Percentiles rank a stretch among this genome's conserved stretches.
These are phyloP conservation scores for Petromus typicus DNA, from an alignment of 2,113 vertebrate species.

Conservation along the genomic window DNA sequence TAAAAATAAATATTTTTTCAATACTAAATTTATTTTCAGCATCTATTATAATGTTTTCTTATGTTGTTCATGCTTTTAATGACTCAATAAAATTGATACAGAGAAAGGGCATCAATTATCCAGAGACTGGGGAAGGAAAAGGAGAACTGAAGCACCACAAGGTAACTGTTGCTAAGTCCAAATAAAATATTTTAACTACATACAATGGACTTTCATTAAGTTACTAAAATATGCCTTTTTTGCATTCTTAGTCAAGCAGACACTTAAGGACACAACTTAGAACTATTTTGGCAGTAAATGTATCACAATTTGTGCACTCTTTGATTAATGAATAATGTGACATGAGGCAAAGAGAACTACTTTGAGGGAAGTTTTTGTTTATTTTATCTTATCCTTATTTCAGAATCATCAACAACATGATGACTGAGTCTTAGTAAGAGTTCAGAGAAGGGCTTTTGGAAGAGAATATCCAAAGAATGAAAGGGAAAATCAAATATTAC, in stretches of 20 bases:
- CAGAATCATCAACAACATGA: neutral
- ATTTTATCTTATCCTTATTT: slow-evolving; percentile 1
- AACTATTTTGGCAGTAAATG: neutral
- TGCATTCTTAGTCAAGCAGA: neutral
- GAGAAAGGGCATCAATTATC: neutral
- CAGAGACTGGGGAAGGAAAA: neutral
- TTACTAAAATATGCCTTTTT: neutral
- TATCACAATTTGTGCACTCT: neutral
- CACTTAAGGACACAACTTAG: neutral
- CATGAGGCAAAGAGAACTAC: neutral
- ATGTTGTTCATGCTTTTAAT: neutral
- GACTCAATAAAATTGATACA: neutral
- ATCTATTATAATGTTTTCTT: neutral
- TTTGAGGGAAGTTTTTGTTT: neutral
- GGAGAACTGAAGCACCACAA: neutral
- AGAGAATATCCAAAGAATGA: neutral
- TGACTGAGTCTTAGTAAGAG: neutral
- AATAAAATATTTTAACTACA: neutral
- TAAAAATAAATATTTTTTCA: slow-evolving; percentile 18
- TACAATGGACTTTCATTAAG: neutral
- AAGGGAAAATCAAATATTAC: neutral
- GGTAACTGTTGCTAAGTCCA: neutral
- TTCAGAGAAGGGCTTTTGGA: neutral
- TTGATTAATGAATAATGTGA: neutral
- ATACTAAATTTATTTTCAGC: neutral